A percentile compares a stretch with the other conserved stretches of the same genome.
phyloP scores from a whole-genome alignment of 2,888 invertebrate genomes.

The Chloroclysta siterata region DNA sequence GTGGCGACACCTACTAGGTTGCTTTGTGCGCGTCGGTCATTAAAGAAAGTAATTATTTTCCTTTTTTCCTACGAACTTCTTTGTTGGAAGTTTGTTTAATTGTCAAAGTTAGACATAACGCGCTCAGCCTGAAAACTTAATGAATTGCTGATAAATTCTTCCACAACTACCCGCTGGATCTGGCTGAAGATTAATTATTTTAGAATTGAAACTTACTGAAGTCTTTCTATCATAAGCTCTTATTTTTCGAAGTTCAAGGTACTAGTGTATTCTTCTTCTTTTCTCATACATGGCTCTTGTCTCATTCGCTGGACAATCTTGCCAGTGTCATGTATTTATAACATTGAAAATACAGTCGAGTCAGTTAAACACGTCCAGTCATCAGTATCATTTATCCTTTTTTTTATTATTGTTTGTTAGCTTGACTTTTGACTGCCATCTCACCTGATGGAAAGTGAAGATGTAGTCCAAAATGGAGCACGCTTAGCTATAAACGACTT shows the following conservation, averaged over 20 bases:
- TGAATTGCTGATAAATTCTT: constrained; percentile 49
- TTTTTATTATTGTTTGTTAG: too few species aligned
- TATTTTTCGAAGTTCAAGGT: neutral
- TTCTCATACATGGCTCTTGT: too few species aligned
- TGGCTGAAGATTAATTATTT: constrained; percentile 19
- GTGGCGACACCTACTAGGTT: constrained; percentile 33
- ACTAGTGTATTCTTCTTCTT: neutral
- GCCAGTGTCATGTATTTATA: too few species aligned
- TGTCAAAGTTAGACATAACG: constrained; percentile 66
- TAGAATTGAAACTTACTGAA: constrained; percentile 2
- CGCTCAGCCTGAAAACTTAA: constrained; percentile 55
- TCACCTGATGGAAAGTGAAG: too few species aligned
- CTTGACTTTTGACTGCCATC: too few species aligned
- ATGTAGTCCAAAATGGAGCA: too few species aligned
- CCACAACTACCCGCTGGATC: constrained; percentile 21
- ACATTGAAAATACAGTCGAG: too few species aligned
- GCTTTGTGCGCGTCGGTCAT: constrained; percentile 61
- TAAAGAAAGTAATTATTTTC: constrained; percentile 75
- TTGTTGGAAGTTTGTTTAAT: constrained; percentile 75
- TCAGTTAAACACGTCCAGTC: too few species aligned
- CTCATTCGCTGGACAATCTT: too few species aligned
- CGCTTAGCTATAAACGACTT: too few species aligned
- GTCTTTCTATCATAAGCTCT: neutral
- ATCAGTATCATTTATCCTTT: too few species aligned
- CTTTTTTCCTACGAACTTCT: constrained; percentile 58